phyloP scores from a whole-genome alignment of 2,113 vertebrate species.

The Lasiurus cinereus region DNA sequence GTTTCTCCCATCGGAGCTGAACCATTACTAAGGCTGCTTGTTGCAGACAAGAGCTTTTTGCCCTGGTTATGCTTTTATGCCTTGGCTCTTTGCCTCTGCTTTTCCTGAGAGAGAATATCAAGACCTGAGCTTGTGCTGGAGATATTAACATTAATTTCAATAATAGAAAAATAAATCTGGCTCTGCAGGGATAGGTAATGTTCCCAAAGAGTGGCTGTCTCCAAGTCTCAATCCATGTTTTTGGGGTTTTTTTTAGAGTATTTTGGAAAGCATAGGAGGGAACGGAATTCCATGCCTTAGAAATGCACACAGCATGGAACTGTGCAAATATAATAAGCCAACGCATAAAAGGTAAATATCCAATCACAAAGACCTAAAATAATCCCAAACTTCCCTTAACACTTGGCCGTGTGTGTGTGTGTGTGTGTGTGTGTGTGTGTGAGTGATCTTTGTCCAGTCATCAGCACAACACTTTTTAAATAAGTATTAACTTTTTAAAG shows the following conservation, averaged over 20 bases:
- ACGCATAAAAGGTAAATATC: no score
- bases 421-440: background rate
- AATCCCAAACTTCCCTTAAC: background rate
- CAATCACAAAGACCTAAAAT: no score
- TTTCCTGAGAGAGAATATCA: background rate
- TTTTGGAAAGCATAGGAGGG: background rate
- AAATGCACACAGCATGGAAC: background rate
- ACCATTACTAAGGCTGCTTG: background rate
- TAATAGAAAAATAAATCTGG: background rate
- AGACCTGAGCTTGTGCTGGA: background rate
- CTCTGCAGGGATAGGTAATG: background rate
- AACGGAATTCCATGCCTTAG: background rate
- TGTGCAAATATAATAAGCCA: background rate
- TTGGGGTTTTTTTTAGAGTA: no score
- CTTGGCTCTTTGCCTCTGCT: background rate
- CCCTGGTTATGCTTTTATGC: background rate
- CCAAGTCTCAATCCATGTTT: background rate
- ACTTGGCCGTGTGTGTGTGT: no score
- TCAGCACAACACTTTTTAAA: background rate
- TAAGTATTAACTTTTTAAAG: background rate
- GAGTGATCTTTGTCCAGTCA: background rate
- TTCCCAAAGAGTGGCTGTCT: background rate
- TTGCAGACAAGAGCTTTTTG: background rate
- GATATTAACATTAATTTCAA: background rate
- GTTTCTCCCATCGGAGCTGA: background rate